Evolutionary conservation across 2,888 invertebrate species (phyloP).

Genomic region (Steinernema scapterisci): DNA sequence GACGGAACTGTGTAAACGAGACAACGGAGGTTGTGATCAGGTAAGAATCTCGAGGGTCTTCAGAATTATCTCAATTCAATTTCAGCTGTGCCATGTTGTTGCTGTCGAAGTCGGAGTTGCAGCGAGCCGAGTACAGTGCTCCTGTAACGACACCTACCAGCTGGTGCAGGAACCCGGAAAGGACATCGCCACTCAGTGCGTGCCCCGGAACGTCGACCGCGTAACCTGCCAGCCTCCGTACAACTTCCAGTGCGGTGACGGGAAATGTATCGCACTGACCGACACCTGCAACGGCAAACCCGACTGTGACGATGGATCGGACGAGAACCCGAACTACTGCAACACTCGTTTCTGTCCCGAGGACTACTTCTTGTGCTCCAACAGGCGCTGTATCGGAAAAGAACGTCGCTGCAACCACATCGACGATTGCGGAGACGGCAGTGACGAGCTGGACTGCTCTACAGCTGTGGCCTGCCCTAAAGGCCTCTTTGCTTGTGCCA

Average conservation of each 20-base stretch:
- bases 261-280: slow-evolving; percentile 82
- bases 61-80: too few relatives aligned
- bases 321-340: slow-evolving; percentile 81
- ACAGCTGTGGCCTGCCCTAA: slow-evolving; percentile 75
- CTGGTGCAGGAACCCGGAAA: slow-evolving; percentile 76
- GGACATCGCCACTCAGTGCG: slow-evolving; percentile 64
- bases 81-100: slow-evolving; percentile 51
- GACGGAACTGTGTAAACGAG: slow-evolving; percentile 82
- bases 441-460: slow-evolving; percentile 77
- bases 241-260: slow-evolving; percentile 65
- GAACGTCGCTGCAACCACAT: slow-evolving; percentile 78
- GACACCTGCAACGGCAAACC: slow-evolving; percentile 82
- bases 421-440: slow-evolving; percentile 95
- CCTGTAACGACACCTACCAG: slow-evolving; percentile 83
- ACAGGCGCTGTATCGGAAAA: slow-evolving; percentile 80
- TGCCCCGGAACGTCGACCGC: slow-evolving; percentile 44
- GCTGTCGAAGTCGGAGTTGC: slow-evolving; percentile 52
- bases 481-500: slow-evolving; percentile 93
- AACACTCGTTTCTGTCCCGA: slow-evolving; percentile 66
- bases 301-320: slow-evolving; percentile 93
- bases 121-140: slow-evolving; percentile 78
- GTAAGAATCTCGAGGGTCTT: too few relatives aligned
- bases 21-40: slow-evolving; percentile 85
- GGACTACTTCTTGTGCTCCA: slow-evolving; percentile 64
- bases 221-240: slow-evolving; percentile 60